These are phyloP conservation scores for Himalopsyche kuldschensis DNA, from an alignment of 2,888 invertebrate genomes.

Conservation along the genomic window DNA sequence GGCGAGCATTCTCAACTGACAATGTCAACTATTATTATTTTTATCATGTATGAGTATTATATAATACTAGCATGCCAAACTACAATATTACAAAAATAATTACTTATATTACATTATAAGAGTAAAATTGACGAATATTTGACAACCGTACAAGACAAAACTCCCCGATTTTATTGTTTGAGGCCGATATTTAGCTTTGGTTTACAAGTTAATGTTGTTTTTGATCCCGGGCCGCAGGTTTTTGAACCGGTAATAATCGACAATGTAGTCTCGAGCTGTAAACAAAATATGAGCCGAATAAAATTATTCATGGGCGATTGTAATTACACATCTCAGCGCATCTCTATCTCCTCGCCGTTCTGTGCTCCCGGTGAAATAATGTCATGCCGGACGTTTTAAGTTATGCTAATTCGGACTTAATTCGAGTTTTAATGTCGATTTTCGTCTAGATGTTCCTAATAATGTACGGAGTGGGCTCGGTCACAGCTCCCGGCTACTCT, in stretches of 20 bases:
- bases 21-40: too few relatives aligned
- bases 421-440: constrained; percentile 34
- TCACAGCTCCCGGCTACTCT: constrained; percentile 12
- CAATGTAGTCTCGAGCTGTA: neutral
- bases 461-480: constrained; percentile 5
- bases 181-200: too few relatives aligned
- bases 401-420: constrained; percentile 35
- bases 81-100: too few relatives aligned
- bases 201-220: too few relatives aligned
- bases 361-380: constrained; percentile 16
- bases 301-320: constrained; percentile 21
- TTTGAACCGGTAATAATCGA: neutral
- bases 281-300: neutral
- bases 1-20: too few relatives aligned
- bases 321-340: constrained; percentile 36
- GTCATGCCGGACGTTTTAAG: constrained; percentile 32
- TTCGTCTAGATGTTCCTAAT: constrained; percentile 21
- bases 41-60: too few relatives aligned
- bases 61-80: too few relatives aligned
- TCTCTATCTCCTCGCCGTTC: neutral
- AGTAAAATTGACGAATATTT: too few relatives aligned
- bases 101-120: too few relatives aligned
- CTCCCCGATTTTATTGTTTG: too few relatives aligned
- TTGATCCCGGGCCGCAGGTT: neutral
- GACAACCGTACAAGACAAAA: too few relatives aligned